These are phyloP conservation scores for Nyctibius grandis DNA, from an alignment of 2,797 vertebrate genomes.

Conservation along the genomic window DNA sequence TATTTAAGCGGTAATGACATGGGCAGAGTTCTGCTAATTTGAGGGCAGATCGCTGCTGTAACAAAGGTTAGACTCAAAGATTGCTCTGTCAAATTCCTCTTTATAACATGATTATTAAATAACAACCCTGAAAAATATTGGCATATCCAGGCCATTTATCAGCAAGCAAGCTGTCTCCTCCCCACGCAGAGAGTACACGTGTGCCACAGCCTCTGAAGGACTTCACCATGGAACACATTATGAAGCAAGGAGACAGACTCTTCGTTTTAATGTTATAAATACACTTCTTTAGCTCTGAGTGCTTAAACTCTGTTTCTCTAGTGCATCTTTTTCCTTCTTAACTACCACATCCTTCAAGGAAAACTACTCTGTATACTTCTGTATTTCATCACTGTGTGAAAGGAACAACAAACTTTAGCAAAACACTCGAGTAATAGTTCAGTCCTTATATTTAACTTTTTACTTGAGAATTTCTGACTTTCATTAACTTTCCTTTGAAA, in stretches of 20 bases:
- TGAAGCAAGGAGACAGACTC: neutral
- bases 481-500: neutral
- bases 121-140: neutral
- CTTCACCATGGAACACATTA: neutral
- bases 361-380: neutral
- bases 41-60: neutral
- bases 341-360: neutral
- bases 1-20: neutral
- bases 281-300: neutral
- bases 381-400: neutral
- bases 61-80: constrained; percentile 23
- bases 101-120: neutral
- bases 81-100: neutral
- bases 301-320: neutral
- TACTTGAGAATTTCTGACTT: neutral
- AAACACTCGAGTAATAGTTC: neutral
- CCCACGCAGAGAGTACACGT: neutral
- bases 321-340: neutral
- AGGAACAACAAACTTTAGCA: neutral
- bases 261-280: neutral
- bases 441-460: neutral
- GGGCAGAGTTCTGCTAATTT: constrained; percentile 40
- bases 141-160: neutral
- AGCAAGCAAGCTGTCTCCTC: neutral
- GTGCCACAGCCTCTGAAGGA: neutral